Evolutionary conservation across 2,113 vertebrate genomes (phyloP), one percentile per base, ranked within the genome.

Genomic region (Hypanus sabinus): DNA sequence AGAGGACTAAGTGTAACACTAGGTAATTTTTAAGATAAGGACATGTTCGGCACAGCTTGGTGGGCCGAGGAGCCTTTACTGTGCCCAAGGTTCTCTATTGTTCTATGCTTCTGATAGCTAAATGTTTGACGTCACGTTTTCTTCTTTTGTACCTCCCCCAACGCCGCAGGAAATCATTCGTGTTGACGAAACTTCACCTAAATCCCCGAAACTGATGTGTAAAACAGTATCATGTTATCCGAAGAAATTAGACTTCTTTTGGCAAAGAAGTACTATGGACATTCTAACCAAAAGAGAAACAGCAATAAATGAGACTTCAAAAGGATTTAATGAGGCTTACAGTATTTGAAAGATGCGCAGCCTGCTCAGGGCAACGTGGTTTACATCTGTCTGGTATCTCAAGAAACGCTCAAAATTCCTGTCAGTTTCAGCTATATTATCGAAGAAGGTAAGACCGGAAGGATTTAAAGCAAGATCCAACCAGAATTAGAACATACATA

Each of bases 211-310:
- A 14, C 68, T 93, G 11, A 22, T 36, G 36, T 93, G 90, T 30
- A 73, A 93, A 93, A 93, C 90, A 0, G 36, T 33, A 46, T n/a
- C 90, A 10, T 93, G 38, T 73, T 93, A 38, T 36, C 90, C 90
- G 10, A 22, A 93, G 38, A 0, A 46, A 73, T 27, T 93, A 14
- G 22, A 5, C 22, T 24, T 93, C 18, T 20, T 36, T 22, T 93
- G 90, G 90, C 65, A 3, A 46, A 73, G 70, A 93, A n/a, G 73
- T 93, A 70, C 8, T n/a, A n/a, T 12, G 22, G 68, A 27, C 38
- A 73, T 55, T 93, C 65, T 11, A 11, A 71, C 90, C 12, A 36
- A 68, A 46, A 73, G 73, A 71, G 24, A 73, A 73, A 73, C 68
- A 2, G 70, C 14, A 9, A 93, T 11, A 73, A 27, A 27, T 1